These are phyloP conservation scores for Gallinago media DNA, from an alignment of 2,113 vertebrate genomes.

Conservation along the genomic window DNA sequence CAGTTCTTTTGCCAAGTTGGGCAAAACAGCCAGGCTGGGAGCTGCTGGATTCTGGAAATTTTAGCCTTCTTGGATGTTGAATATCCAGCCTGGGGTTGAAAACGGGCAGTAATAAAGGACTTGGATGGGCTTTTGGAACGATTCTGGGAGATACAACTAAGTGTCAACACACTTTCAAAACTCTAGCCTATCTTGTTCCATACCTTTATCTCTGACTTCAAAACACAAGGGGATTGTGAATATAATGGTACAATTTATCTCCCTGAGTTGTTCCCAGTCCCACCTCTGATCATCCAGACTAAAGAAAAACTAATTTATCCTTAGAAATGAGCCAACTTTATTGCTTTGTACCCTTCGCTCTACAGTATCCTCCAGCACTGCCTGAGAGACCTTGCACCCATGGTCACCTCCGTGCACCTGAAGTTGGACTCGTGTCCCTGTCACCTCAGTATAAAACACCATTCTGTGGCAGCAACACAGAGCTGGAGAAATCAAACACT, in stretches of 20 bases:
- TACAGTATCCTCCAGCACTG: neutral
- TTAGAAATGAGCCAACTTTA: neutral
- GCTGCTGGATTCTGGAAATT: neutral
- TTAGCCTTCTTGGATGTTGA: rapidly evolving
- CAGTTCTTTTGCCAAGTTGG: neutral
- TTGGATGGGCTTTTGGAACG: neutral
- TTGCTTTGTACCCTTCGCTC: neutral
- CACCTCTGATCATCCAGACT: neutral
- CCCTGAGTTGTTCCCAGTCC: neutral
- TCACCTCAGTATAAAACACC: neutral
- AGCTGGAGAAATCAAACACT: neutral
- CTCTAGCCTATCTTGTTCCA: neutral
- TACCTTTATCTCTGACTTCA: neutral
- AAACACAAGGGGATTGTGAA: neutral
- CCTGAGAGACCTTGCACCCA: neutral
- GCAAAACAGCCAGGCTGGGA: neutral
- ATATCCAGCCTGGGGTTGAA: neutral
- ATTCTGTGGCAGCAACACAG: neutral
- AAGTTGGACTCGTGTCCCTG: neutral
- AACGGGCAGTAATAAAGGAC: neutral
- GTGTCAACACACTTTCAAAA: neutral
- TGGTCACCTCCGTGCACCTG: rapidly evolving
- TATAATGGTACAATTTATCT: neutral
- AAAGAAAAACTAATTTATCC: neutral
- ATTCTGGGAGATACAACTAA: neutral